A percentile compares a stretch with the other conserved stretches of the same genome.
Conservation (phyloP, 2,888 invertebrate species). For the Chymomyza fuscimana region DNA sequence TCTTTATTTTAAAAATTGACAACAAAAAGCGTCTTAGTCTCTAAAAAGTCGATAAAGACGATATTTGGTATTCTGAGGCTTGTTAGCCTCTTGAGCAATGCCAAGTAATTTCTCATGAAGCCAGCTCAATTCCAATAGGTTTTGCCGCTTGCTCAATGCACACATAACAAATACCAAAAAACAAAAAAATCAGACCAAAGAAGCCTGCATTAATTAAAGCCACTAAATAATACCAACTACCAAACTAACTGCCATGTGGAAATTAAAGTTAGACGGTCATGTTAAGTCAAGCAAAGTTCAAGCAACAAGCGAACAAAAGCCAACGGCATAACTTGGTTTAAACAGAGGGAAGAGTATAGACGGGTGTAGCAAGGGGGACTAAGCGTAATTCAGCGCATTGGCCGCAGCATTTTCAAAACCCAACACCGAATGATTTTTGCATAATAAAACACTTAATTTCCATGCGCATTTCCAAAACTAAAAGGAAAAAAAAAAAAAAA, state of each 20-base stretch:
- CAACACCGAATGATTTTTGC: slow-evolving; percentile 64
- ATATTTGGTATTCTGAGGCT: not conserved
- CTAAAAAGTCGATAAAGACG: too few species aligned
- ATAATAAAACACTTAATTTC: slow-evolving; percentile 78
- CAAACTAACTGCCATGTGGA: slow-evolving; percentile 38
- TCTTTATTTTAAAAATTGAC: too few species aligned
- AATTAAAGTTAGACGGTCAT: slow-evolving; percentile 36
- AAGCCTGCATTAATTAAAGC: slow-evolving; percentile 61
- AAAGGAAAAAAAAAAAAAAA: not conserved
- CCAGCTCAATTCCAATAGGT: slow-evolving; percentile 54
- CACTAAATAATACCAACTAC: slow-evolving; percentile 60
- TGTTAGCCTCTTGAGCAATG: not conserved
- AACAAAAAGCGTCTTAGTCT: too few species aligned
- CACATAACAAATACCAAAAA: slow-evolving; percentile 6
- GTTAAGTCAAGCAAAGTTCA: slow-evolving; percentile 54
- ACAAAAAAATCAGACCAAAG: slow-evolving; percentile 14
- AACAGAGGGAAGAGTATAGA: not conserved
- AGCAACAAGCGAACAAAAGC: slow-evolving; percentile 39
- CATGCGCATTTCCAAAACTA: slow-evolving; percentile 66
- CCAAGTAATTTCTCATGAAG: slow-evolving; percentile 46
- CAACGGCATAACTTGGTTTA: slow-evolving; percentile 49
- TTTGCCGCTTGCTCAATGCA: slow-evolving; percentile 42
- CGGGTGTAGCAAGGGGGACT: slow-evolving; percentile 29
- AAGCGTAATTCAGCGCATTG: slow-evolving; percentile 45
- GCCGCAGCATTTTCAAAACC: slow-evolving; percentile 35